Percentiles rank a stretch among this genome's conserved stretches.
phyloP scores from a whole-genome alignment of 2,888 invertebrate species.

The Xanthia icteritia region DNA sequence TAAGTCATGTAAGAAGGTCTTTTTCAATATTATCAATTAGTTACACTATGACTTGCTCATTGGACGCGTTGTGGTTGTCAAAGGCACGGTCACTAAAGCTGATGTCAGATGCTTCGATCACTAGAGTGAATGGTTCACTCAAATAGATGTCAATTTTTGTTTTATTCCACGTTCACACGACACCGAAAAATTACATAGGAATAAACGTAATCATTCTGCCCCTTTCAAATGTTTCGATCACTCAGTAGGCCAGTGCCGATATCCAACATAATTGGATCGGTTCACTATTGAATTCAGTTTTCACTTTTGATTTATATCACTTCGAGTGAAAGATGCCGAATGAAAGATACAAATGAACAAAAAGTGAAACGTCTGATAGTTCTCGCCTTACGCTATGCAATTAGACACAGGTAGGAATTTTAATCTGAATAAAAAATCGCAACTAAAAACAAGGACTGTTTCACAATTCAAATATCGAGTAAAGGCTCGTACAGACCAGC shows the following conservation, averaged over 20 bases:
- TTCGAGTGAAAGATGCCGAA: background rate
- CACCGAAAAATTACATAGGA: background rate
- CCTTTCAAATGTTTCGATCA: background rate
- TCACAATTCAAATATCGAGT: no score
- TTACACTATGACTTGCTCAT: conserved; percentile 7
- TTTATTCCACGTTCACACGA: background rate
- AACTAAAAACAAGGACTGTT: no score
- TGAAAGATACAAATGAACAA: background rate
- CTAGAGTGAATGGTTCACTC: background rate
- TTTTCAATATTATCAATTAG: conserved; percentile 19
- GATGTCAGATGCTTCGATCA: background rate
- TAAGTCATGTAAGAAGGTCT: conserved; percentile 26
- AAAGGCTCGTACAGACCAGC: no score
- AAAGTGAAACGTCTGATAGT: background rate
- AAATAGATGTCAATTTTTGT: background rate
- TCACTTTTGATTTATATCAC: background rate
- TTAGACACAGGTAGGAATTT: background rate
- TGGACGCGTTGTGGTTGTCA: background rate
- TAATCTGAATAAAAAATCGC: background rate
- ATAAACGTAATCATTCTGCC: background rate
- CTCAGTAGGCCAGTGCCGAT: background rate
- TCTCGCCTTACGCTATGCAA: background rate
- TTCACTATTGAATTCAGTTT: background rate
- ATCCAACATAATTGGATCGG: background rate
- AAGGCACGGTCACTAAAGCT: background rate